Evolutionary conservation across 2,888 invertebrate species (phyloP).

Genomic region (Cacoxenus indagator): DNA sequence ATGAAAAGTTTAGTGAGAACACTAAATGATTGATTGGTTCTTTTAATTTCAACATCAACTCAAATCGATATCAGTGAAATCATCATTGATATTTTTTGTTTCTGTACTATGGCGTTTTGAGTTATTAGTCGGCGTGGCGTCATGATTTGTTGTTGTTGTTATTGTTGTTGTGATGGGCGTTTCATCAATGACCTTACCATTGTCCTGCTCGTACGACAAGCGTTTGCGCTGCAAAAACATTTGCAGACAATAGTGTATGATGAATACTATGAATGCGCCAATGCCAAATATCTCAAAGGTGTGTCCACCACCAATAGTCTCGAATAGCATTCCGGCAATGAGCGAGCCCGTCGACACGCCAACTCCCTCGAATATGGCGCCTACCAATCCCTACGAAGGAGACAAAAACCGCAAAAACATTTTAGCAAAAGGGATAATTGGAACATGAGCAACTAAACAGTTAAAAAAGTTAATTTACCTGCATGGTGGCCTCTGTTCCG

Average conservation of each 20-base stretch:
- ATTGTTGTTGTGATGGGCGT: constrained; percentile 24
- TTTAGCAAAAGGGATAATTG: background rate
- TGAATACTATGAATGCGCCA: constrained; percentile 76
- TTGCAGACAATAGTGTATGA: constrained; percentile 75
- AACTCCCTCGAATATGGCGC: constrained; percentile 89
- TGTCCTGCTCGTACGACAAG: constrained; percentile 32
- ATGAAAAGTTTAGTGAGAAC: too few species aligned
- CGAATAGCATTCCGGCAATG: constrained; percentile 81
- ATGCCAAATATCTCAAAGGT: constrained; percentile 83
- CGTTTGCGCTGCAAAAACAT: constrained; percentile 63
- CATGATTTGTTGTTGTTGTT: constrained; percentile 24
- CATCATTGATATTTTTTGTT: constrained; percentile 37
- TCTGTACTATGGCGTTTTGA: constrained; percentile 13
- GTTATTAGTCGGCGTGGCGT: background rate
- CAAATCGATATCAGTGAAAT: constrained; percentile 55
- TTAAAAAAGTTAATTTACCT: constrained; percentile 72
- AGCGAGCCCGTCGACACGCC: constrained; percentile 86
- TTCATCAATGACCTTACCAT: constrained; percentile 53
- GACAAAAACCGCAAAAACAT: background rate
- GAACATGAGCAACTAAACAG: background rate
- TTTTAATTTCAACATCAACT: constrained; percentile 38
- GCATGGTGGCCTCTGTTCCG: constrained; percentile 89
- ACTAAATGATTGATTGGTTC: too few species aligned
- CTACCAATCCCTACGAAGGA: constrained; percentile 80
- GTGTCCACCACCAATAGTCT: constrained; percentile 76